Percentiles rank a stretch among this genome's conserved stretches.
Conservation (phyloP, 92 coral and sea anemone species). For the Porites evermanni region DNA sequence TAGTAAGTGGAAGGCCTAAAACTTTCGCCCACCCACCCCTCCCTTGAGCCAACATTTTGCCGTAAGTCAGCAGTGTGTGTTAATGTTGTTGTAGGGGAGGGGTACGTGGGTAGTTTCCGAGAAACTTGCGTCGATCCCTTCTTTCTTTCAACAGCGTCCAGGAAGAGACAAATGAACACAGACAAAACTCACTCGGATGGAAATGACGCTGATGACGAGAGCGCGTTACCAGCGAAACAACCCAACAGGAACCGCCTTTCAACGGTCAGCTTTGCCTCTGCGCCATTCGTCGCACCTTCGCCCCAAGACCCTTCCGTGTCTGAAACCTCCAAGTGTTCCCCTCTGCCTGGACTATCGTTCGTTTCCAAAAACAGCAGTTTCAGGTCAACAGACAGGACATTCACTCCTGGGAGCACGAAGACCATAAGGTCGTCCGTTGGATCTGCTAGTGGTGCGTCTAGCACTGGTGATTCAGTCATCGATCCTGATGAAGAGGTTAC, state of each 20-base stretch:
- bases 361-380: slow-evolving; percentile 42
- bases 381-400: slow-evolving; percentile 48
- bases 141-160: slow-evolving; percentile 6
- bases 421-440: slow-evolving; percentile 44
- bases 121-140: no score
- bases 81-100: no score
- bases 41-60: no score
- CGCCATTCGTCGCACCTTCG: slow-evolving; percentile 55
- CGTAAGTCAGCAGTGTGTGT: no score
- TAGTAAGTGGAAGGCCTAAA: no score
- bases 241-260: slow-evolving; percentile 68
- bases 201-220: slow-evolving; percentile 65
- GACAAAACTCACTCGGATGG: slow-evolving; percentile 44
- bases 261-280: slow-evolving; percentile 84
- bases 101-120: no score
- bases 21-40: no score
- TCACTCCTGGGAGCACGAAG: slow-evolving; percentile 60
- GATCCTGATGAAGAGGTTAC: slow-evolving; percentile 73
- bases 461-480: slow-evolving; percentile 34
- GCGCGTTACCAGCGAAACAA: slow-evolving; percentile 24
- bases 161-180: slow-evolving; percentile 13
- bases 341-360: slow-evolving; percentile 28
- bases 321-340: not conserved
- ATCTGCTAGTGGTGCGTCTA: slow-evolving; percentile 23
- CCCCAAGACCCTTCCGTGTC: slow-evolving; percentile 47